Base-by-base conservation (phyloP, 2,888 invertebrate genomes). In the Protonemura montana region DNA sequence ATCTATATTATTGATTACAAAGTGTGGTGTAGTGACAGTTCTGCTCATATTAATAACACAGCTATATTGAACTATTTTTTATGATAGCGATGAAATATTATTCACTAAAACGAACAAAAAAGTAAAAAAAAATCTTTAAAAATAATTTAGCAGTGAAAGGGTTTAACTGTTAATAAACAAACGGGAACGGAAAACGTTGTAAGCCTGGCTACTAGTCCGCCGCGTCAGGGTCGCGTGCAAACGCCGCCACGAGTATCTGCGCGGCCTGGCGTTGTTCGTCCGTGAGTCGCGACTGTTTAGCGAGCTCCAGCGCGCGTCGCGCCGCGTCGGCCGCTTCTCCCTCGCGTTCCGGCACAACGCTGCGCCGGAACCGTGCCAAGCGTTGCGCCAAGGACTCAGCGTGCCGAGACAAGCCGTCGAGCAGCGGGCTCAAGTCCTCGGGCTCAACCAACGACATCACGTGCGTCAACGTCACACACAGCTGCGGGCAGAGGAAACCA, bases 401-500 rank as follows among this genome's bases (percentile, higher is more conserved):
- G 87, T 94, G 92, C 86, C 93, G 92, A 0, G 92, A 90, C 0
- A 94, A 90, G 0, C 92, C 91, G 77, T 93, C 93, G 76, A 93
- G 89, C 13, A 95, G 91, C 27, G 92, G 91, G 0, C 90, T 77
- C 16, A 96, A 91, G 90, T 97, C 96, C 0, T 94, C 92, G 1
- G 90, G 90, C 0, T 91, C 91, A 0, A 95, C 91, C 5, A 95
- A 90, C 41, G 93, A 93, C 87, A 95, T 93, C 86, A 97, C 90
- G 90, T 97, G 96, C 35, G 95, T 94, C 6, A 97, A 91, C 0
- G 96, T 94, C 29, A 95, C 92, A 90, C 97, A 97, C 7, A 97
- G 92, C 95, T 96, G 91, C 84, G 93, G n/a, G n/a, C n/a, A n/a
- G n/a, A n/a, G n/a, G n/a, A n/a, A n/a, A n/a, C n/a, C n/a, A n/a